Base-by-base conservation (phyloP, 2,888 invertebrate genomes). In the Scaptodrosophila latifasciaeformis region DNA sequence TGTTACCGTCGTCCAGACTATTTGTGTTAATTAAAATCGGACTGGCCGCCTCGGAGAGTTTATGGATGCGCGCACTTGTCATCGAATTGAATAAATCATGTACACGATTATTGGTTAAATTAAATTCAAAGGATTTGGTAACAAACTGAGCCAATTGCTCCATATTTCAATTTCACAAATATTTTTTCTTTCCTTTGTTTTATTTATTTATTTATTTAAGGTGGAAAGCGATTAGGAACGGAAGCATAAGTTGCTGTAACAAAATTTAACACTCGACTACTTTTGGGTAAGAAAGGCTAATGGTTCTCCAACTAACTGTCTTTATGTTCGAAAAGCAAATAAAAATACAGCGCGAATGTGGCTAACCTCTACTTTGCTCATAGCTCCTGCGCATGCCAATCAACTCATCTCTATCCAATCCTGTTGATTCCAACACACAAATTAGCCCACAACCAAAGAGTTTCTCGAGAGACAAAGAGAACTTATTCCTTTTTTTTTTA, bases 101-200 rank as follows among this genome's bases (percentile, higher is more conserved):
- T 40, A 82, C 84, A 46, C 85, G 74, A 54, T 83, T 82, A 63
- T 86, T 87, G 60, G 85, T 87, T 52, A 81, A 67, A 67, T 87
- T 87, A 69, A 90, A 90, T 84, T 92, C 92, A 87, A 95, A 92
- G 61, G 94, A 94, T 88, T 94, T 94, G 81, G 93, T 93, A 84
- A 95, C 95, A 89, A 95, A 95, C 89, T 94, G 93, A 83, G 95
- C 93, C 87, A 95, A 90, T 89, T 95, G 93, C 89, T 95, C 95
- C 95, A 95, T 95, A 87, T 85, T 86, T 3, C 31, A 18, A 45
- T 29, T 39, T 52, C n/a, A 27, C n/a, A 49, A 27, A 27, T 49
- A 47, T 47, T 29, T 49, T 30, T 37, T 29, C 29, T 12, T 50
- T 40, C 31, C 35, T 40, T 53, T 54, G 47, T 48, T 37, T 56